phyloP scores from a whole-genome alignment of 2,113 vertebrate genomes.

The Mormyrus iriodes region DNA sequence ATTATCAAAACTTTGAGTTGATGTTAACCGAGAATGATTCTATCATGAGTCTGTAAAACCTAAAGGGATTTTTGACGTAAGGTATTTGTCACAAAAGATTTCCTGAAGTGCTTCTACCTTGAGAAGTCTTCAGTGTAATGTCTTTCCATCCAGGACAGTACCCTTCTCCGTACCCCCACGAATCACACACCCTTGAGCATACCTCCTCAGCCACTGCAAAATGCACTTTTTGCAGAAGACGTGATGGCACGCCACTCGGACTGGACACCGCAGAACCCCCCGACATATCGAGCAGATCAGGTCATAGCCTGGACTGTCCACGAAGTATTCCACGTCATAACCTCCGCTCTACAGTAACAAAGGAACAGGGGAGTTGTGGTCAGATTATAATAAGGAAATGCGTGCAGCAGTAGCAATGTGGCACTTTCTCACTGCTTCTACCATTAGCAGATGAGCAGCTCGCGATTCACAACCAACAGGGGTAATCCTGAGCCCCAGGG shows the following conservation, averaged over 20 bases:
- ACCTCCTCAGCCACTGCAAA: conserved; percentile 78
- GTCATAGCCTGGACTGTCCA: conserved; percentile 67
- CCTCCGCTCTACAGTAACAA: conserved; percentile 64
- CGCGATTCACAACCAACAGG: not conserved
- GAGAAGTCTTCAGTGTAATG: not conserved
- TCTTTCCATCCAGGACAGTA: not conserved
- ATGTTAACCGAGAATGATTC: not conserved
- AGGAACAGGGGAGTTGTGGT: not conserved
- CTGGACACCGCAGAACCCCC: conserved; percentile 71
- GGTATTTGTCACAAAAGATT: not conserved
- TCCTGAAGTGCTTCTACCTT: not conserved
- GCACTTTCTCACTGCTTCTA: not conserved
- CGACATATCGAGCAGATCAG: conserved; percentile 78
- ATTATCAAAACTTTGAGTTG: not conserved
- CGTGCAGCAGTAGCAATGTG: conserved; percentile 41
- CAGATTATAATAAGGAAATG: not conserved
- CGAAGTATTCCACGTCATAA: conserved; percentile 75
- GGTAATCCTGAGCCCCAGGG: not conserved
- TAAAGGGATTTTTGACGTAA: not conserved
- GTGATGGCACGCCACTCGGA: conserved; percentile 72
- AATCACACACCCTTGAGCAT: not conserved
- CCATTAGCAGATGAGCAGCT: not conserved
- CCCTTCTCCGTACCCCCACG: not conserved
- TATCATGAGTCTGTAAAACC: not conserved
- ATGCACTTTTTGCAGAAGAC: conserved; percentile 83